Conservation (phyloP, 2,888 invertebrate species). For the Punctoribates punctum region DNA sequence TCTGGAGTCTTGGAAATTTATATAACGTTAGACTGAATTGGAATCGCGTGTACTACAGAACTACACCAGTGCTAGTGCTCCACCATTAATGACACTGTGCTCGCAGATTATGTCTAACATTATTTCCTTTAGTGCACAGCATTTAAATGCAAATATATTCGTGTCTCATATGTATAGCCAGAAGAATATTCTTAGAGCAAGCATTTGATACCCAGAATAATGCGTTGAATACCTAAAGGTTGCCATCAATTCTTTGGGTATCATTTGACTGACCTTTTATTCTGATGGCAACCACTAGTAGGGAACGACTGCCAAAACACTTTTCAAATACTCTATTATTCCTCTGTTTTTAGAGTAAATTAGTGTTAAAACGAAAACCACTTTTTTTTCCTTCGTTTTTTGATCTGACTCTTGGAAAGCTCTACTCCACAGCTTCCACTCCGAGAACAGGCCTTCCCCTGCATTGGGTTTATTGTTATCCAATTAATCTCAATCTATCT, state of each 20-base stretch:
- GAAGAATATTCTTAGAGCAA: background rate
- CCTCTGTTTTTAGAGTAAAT: too few relatives aligned
- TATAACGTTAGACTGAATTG: background rate
- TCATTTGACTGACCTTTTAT: conserved; percentile 3
- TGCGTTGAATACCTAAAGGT: background rate
- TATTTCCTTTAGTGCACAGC: conserved; percentile 26
- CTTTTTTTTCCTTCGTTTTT: too few relatives aligned
- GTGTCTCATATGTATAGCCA: conserved; percentile 16
- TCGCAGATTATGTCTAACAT: conserved; percentile 24
- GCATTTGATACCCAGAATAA: background rate
- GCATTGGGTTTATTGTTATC: background rate
- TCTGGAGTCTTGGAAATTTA: background rate
- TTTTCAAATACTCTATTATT: too few relatives aligned
- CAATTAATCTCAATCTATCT: conserved; percentile 1
- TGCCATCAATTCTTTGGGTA: conserved; percentile 10
- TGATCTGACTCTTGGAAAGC: too few relatives aligned
- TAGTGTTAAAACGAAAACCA: too few relatives aligned
- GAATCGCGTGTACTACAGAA: conserved; percentile 5
- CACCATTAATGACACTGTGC: conserved; percentile 24
- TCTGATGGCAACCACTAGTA: background rate
- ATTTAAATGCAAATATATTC: conserved; percentile 32
- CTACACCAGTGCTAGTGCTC: too few relatives aligned
- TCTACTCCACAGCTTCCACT: too few relatives aligned
- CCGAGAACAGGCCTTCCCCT: too few relatives aligned
- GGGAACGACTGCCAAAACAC: too few relatives aligned